Conservation (phyloP, 2,888 invertebrate species). For the Rotaria macrura region DNA sequence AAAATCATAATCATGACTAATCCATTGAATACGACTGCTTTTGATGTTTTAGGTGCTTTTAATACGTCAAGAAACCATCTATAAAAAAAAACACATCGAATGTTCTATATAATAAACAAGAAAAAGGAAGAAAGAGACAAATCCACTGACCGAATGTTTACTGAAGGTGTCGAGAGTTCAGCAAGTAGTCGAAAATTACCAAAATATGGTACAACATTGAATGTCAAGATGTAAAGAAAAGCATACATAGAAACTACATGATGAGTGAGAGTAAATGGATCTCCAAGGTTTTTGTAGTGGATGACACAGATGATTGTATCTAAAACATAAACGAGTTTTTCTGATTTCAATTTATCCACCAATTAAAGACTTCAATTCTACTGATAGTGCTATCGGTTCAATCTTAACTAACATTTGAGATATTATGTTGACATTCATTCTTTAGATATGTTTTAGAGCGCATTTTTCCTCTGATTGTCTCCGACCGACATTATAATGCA, state of each 20-base stretch:
- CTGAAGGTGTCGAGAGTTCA: constrained; percentile 48
- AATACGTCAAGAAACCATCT: constrained; percentile 46
- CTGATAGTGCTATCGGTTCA: too few relatives aligned
- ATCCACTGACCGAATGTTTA: constrained; percentile 43
- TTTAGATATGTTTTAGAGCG: too few relatives aligned
- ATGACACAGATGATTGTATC: constrained; percentile 37
- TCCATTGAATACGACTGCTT: constrained; percentile 42
- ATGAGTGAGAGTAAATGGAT: constrained; percentile 43
- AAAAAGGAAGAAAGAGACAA: too few relatives aligned
- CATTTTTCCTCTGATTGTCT: too few relatives aligned
- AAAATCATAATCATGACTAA: constrained; percentile 44
- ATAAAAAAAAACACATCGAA: constrained; percentile 24
- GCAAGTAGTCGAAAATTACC: constrained; percentile 47
- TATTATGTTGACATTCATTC: too few relatives aligned
- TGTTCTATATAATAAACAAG: too few relatives aligned
- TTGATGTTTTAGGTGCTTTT: constrained; percentile 39
- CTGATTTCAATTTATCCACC: too few relatives aligned
- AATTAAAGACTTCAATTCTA: too few relatives aligned
- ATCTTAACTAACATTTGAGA: too few relatives aligned
- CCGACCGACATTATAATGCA: too few relatives aligned
- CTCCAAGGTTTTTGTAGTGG: constrained; percentile 44
- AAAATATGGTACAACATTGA: constrained; percentile 45
- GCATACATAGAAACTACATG: constrained; percentile 46
- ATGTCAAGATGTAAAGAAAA: constrained; percentile 44
- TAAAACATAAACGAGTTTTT: constrained; percentile 26